These are phyloP conservation scores for Zaprionus ornatus DNA, from an alignment of 1,140 invertebrate species.

Conservation along the genomic window DNA sequence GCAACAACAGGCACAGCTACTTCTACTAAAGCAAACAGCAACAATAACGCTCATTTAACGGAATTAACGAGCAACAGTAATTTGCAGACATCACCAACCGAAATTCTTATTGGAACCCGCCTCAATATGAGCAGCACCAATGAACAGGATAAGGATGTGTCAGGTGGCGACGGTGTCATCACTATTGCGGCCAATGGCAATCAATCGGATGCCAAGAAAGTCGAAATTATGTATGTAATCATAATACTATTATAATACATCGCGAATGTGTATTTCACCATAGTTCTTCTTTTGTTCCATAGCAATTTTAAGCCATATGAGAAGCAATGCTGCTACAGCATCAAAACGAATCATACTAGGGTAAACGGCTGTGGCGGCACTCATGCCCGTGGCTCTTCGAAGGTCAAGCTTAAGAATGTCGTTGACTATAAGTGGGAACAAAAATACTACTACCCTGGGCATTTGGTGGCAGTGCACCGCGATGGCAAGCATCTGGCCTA, in stretches of 20 bases:
- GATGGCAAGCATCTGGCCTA: conserved; percentile 94
- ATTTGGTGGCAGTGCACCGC: conserved; percentile 94
- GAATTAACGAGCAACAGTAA: conserved; percentile 50
- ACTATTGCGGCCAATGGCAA: conserved; percentile 60
- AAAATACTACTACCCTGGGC: conserved; percentile 92
- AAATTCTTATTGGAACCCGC: conserved; percentile 35
- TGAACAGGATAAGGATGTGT: conserved; percentile 50
- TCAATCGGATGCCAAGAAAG: conserved; percentile 43
- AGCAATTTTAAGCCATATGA: conserved; percentile 88
- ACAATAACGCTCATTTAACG: conserved; percentile 39
- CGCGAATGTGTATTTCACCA: too few relatives aligned
- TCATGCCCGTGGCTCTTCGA: conserved; percentile 91
- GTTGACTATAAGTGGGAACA: conserved; percentile 97
- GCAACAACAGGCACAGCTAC: conserved; percentile 14
- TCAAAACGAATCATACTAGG: conserved; percentile 88
- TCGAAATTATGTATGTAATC: conserved; percentile 59
- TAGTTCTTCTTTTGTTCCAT: background rate
- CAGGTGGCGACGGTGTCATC: conserved; percentile 10
- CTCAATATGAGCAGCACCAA: conserved; percentile 54
- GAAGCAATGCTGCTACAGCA: conserved; percentile 88
- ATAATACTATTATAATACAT: too few relatives aligned
- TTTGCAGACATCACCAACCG: conserved; percentile 35
- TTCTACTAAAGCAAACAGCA: conserved; percentile 28
- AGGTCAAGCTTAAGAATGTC: conserved; percentile 95
- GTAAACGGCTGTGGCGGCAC: conserved; percentile 88